Percentiles rank a stretch among this genome's conserved stretches.
phyloP scores from a whole-genome alignment of 2,113 vertebrate species.

The Nyctibius bracteatus region DNA sequence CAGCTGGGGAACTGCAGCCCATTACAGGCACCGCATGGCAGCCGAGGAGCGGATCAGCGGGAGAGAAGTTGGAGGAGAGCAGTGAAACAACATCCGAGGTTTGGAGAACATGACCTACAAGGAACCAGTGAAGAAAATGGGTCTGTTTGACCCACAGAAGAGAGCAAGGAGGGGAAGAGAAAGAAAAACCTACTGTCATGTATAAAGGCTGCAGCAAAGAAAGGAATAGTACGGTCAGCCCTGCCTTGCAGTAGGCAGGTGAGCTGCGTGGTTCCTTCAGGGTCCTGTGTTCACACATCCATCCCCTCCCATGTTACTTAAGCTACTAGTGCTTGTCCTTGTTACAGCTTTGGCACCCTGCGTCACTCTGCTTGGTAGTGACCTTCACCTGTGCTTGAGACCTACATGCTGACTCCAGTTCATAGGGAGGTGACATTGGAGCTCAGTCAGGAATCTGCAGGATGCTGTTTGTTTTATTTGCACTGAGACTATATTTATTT shows the following conservation, averaged over 20 bases:
- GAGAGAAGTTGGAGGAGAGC: background rate
- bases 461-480: constrained; percentile 38
- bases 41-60: background rate
- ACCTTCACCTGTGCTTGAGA: background rate
- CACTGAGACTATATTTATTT: constrained; percentile 47
- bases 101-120: background rate
- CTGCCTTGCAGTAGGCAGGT: too few relatives aligned
- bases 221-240: too few relatives aligned
- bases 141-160: background rate
- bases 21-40: background rate
- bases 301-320: too few relatives aligned
- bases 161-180: background rate
- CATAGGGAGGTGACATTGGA: background rate
- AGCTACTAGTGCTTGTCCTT: too few relatives aligned
- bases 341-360: too few relatives aligned
- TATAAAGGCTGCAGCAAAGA: background rate
- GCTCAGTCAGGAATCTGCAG: background rate
- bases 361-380: too few relatives aligned
- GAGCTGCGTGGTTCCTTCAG: too few relatives aligned
- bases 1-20: background rate
- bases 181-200: background rate
- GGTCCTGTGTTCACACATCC: too few relatives aligned
- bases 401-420: background rate
- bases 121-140: background rate
- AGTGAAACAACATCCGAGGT: accelerated